phyloP scores from a whole-genome alignment of 2,113 vertebrate genomes.

The Anser brachyrhynchus region DNA sequence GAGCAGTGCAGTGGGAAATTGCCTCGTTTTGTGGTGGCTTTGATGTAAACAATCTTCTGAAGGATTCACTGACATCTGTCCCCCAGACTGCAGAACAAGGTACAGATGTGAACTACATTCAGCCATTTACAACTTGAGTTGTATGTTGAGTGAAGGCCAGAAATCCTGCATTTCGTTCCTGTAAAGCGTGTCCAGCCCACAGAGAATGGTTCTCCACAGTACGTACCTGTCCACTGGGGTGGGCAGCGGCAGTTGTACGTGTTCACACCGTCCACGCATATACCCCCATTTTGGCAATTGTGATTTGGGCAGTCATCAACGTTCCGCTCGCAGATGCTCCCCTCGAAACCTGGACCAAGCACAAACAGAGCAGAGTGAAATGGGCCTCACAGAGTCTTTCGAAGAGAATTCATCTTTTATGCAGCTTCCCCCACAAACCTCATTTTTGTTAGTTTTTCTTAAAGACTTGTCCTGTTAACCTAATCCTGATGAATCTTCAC shows the following conservation, averaged over 20 bases:
- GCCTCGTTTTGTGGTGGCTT: fast-evolving
- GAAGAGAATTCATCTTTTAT: not conserved
- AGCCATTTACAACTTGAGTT: fast-evolving
- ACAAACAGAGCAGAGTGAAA: slow-evolving; percentile 7
- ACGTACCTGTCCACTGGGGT: slow-evolving; percentile 93
- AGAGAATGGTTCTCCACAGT: fast-evolving
- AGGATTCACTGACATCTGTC: not conserved
- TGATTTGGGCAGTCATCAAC: slow-evolving; percentile 92
- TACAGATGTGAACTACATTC: not conserved
- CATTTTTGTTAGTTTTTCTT: not conserved
- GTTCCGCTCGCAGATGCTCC: slow-evolving; percentile 89
- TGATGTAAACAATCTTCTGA: not conserved
- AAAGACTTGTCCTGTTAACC: not conserved
- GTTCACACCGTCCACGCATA: slow-evolving; percentile 94
- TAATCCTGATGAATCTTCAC: not conserved
- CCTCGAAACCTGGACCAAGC: slow-evolving; percentile 86
- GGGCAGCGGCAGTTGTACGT: slow-evolving; percentile 97
- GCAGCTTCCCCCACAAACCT: not conserved
- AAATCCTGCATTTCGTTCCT: fast-evolving
- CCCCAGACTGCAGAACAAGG: not conserved
- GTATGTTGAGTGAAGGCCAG: not conserved
- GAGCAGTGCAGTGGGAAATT: not conserved
- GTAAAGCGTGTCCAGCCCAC: fast-evolving
- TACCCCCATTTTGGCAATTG: slow-evolving; percentile 89
- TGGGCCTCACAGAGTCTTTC: not conserved